Conservation (phyloP, 2,797 vertebrate species). For the Acanthiza pusilla region DNA sequence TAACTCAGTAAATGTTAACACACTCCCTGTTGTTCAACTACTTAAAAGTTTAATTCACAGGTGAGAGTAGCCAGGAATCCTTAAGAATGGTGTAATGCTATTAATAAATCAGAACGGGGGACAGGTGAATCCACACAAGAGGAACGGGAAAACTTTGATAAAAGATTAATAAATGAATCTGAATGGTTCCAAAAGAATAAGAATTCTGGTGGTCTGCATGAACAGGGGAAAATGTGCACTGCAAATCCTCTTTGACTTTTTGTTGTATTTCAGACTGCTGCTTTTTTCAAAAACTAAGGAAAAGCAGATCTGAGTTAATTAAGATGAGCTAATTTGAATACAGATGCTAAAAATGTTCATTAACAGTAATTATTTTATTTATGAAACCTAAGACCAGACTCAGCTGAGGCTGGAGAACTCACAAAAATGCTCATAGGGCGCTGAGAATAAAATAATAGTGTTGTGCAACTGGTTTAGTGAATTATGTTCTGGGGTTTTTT, state of each 20-base stretch:
- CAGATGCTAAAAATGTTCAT: not conserved
- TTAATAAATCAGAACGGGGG: not conserved
- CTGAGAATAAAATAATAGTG: not conserved
- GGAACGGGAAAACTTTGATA: not conserved
- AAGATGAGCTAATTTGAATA: not conserved
- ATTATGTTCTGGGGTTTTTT: fast-evolving
- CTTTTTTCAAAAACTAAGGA: not conserved
- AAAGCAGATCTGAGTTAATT: not conserved
- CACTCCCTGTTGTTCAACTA: not conserved
- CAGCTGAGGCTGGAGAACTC: not conserved
- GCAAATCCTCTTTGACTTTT: not conserved
- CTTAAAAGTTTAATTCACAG: not conserved
- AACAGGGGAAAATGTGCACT: not conserved
- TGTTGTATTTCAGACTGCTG: not conserved
- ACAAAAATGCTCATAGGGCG: not conserved
- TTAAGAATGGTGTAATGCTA: not conserved
- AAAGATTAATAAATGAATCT: not conserved
- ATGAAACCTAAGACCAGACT: not conserved
- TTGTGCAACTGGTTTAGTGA: not conserved
- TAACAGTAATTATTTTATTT: not conserved
- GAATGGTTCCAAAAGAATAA: not conserved
- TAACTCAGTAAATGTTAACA: not conserved
- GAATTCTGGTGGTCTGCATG: not conserved
- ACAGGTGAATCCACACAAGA: not conserved
- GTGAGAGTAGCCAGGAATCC: not conserved